Percentiles rank a stretch among this genome's conserved stretches.
These are phyloP conservation scores for Polyergus mexicanus DNA, from an alignment of 1,140 invertebrate species.

Conservation along the genomic window DNA sequence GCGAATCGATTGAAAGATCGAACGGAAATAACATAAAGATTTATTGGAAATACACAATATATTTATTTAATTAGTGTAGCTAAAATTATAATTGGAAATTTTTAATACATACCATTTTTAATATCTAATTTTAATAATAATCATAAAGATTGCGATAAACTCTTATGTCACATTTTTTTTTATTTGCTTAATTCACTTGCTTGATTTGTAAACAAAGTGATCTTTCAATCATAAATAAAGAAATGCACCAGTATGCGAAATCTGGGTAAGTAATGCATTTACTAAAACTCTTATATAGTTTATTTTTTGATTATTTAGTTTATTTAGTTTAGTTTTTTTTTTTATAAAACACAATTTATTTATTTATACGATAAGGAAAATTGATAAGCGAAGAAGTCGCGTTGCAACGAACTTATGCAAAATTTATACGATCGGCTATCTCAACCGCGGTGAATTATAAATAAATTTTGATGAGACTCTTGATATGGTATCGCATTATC, in stretches of 20 bases:
- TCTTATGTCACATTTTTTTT: not conserved
- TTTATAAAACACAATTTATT: too few relatives aligned
- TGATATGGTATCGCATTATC: conserved; percentile 34
- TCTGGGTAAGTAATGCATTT: conserved; percentile 66
- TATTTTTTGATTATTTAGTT: too few relatives aligned
- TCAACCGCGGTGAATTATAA: not conserved
- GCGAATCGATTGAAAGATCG: not conserved
- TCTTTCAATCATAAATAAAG: conserved; percentile 21
- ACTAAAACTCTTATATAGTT: not conserved
- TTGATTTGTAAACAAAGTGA: not conserved
- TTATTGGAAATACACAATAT: not conserved
- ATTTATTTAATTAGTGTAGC: too few relatives aligned
- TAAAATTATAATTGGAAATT: conserved; percentile 16
- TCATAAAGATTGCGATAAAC: conserved; percentile 7
- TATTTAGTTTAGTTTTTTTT: too few relatives aligned
- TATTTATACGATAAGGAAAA: not conserved
- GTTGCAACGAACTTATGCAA: not conserved
- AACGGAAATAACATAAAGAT: not conserved
- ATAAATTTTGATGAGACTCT: conserved; percentile 36
- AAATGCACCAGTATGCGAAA: conserved; percentile 75
- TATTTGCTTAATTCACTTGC: not conserved
- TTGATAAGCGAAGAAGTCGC: not conserved
- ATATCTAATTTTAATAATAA: not conserved
- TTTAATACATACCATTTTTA: not conserved
- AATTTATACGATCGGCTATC: not conserved